Base-by-base conservation (phyloP, 30 jellyfish, hydroid and myxozoan genomes). In the Haliclystus octoradiatus region DNA sequence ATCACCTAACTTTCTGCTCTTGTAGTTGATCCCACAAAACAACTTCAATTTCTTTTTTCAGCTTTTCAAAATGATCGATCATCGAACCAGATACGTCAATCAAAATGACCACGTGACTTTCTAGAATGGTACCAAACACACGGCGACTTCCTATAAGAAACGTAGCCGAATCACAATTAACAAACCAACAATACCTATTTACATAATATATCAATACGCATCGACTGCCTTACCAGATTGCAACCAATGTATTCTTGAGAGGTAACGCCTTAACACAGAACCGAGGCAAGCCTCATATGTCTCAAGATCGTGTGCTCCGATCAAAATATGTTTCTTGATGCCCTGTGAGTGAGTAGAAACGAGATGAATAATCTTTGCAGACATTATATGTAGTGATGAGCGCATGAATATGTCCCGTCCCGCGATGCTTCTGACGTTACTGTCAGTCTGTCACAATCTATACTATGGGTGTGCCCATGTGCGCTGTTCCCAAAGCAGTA, bases 21-120 rank as follows among this genome's bases (percentile, higher is more conserved):
- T 75, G 85, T 0, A 83, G 34, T 40, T 83, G 95, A 34, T 83
- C 92, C 91, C 85, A 70, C 1, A 83, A n/a, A 0, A 83, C 29
- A 14, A 68, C 47, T 2, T 33, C 71, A 26, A 83, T 31, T 30
- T 83, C 84, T 27, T 31, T 75, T 49, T 75, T 83, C 50, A 83
- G 70, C 25, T 75, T 85, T 2, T 76, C 81, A 0, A 83, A 46
- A 51, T 73, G 69, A 22, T 84, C 46, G 12, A 83, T 92, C 90
- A 83, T 76, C 40, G 95, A 83, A 25, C 95, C 95, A 26, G 95
- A 83, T 26, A 69, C 76, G 49, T 83, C 95, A 23, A 83, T 78
- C 50, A 83, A 50, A 0, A 83, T 4, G 25, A 83, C 67, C 49
- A 83, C 83, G 51, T 75, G 75, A 32, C 53, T 30, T 49, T 83